These are phyloP conservation scores for Rhinichthys klamathensis DNA, from an alignment of 2,113 vertebrate genomes.

Conservation along the genomic window DNA sequence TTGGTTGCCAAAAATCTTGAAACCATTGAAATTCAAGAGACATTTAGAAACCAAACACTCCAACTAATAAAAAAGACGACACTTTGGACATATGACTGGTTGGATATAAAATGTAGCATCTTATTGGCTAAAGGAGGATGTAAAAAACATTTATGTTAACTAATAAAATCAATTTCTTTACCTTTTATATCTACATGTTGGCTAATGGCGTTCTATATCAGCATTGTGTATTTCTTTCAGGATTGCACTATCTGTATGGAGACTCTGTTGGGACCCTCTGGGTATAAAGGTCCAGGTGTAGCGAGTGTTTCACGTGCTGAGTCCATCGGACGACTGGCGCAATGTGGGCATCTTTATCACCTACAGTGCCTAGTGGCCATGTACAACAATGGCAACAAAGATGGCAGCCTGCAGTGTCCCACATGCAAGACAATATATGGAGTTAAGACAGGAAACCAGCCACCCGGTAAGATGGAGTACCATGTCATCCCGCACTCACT, in stretches of 20 bases:
- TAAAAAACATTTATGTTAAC: not conserved
- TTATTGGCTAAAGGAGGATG: not conserved
- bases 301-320: slow-evolving; percentile 79
- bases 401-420: slow-evolving; percentile 96
- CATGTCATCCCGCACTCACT: slow-evolving; percentile 94
- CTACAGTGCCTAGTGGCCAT: slow-evolving; percentile 93
- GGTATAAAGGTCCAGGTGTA: slow-evolving; percentile 86
- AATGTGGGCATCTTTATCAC: slow-evolving; percentile 90
- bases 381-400: slow-evolving; percentile 98
- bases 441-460: slow-evolving; percentile 94
- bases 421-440: slow-evolving; percentile 98
- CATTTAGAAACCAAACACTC: not conserved
- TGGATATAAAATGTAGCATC: not conserved
- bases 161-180: not conserved
- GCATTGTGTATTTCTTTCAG: slow-evolving; percentile 62
- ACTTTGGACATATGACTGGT: not conserved
- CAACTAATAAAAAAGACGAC: not conserved
- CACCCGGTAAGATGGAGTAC: slow-evolving; percentile 96
- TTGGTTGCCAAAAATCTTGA: not conserved
- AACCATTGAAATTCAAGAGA: too few species aligned
- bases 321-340: slow-evolving; percentile 85
- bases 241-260: slow-evolving; percentile 98
- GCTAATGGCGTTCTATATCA: not conserved
- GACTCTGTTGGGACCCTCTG: slow-evolving; percentile 83
- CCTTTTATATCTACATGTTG: not conserved